These are phyloP conservation scores for Galaxias olidus DNA, from an alignment of 2,797 vertebrate species.

Conservation along the genomic window DNA sequence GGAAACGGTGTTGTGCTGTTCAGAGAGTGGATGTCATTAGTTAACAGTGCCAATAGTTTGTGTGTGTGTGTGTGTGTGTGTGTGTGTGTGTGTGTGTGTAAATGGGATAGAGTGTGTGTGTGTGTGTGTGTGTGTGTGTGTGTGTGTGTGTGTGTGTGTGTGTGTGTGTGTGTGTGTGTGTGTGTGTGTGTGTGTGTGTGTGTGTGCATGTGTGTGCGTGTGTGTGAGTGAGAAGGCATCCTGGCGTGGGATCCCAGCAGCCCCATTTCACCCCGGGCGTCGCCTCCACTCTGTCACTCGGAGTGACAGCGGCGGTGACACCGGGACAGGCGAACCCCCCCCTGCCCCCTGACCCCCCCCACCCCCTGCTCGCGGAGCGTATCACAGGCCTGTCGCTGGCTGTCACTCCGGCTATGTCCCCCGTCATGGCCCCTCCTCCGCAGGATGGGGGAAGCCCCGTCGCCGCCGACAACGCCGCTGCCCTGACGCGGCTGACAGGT, in stretches of 20 bases:
- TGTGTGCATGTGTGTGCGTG: background rate
- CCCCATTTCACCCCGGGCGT: constrained; percentile 47
- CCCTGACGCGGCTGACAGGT: constrained; percentile 60
- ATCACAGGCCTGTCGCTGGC: constrained; percentile 60
- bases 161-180: constrained; percentile 20
- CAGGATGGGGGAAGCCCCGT: constrained; percentile 5
- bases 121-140: constrained; percentile 6
- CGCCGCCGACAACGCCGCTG: constrained; percentile 32
- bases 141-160: background rate
- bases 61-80: too few relatives aligned
- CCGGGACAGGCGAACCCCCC: constrained; percentile 20
- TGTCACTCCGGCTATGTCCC: constrained; percentile 65
- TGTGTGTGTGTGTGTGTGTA: constrained; percentile 20
- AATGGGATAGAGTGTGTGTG: constrained; percentile 16
- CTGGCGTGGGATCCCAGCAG: constrained; percentile 23
- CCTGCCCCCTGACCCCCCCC: too few relatives aligned
- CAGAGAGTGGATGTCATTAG: constrained; percentile 11
- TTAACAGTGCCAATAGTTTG: background rate
- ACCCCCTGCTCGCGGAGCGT: constrained; percentile 44
- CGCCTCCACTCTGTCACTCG: constrained; percentile 65
- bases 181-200: constrained; percentile 15
- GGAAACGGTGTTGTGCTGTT: constrained; percentile 11
- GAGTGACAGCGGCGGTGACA: constrained; percentile 45
- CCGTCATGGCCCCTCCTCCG: constrained; percentile 43
- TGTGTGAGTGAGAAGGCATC: background rate